phyloP scores from a whole-genome alignment of 53 echinoderm and acorn worm genomes.

The Holothuria scabra region DNA sequence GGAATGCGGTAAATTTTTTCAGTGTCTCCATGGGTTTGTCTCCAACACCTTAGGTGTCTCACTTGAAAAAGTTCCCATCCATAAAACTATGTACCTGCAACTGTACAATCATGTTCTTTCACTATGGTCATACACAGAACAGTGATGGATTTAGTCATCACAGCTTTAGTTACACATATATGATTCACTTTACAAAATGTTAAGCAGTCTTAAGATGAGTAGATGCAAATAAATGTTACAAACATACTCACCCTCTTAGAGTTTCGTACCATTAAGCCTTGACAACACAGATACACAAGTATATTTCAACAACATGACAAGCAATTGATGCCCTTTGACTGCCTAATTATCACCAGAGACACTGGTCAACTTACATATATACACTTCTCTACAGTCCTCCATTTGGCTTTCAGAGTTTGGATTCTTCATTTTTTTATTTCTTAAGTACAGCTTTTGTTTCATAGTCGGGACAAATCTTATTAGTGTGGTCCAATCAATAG shows the following conservation, averaged over 20 bases:
- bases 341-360: conserved; percentile 35
- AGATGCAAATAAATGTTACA: not conserved
- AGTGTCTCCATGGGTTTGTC: no score
- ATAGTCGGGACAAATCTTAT: conserved; percentile 48
- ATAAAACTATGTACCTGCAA: no score
- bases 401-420: conserved; percentile 13
- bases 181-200: no score
- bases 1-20: no score
- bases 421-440: conserved; percentile 36
- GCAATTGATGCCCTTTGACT: conserved; percentile 19
- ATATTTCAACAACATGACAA: conserved; percentile 7
- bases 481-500: conserved; percentile 48
- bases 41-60: no score
- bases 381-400: conserved; percentile 26
- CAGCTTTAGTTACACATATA: no score
- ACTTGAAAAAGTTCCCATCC: no score
- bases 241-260: conserved; percentile 11
- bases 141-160: no score
- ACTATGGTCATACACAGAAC: no score
- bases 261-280: not conserved
- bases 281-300: not conserved
- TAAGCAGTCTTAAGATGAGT: no score
- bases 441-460: conserved; percentile 41
- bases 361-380: conserved; percentile 34
- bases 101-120: no score